Conservation (phyloP, 2,113 vertebrate species). For the Xerus inauris region DNA sequence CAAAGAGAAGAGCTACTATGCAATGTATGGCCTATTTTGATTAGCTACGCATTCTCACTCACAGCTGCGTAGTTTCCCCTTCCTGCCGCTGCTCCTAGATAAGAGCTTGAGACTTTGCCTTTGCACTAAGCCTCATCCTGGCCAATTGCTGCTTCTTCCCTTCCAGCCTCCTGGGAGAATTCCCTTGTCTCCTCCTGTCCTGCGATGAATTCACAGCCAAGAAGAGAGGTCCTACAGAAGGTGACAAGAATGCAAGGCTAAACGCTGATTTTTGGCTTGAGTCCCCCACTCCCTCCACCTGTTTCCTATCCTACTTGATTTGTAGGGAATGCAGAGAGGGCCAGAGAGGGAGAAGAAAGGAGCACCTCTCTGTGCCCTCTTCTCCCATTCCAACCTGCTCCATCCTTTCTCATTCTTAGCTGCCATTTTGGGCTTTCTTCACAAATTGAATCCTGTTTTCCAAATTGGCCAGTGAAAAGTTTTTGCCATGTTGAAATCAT, state of each 20-base stretch:
- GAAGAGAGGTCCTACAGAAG: slow-evolving; percentile 93
- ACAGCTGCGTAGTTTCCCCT: slow-evolving; percentile 82
- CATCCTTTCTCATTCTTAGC: slow-evolving; percentile 73
- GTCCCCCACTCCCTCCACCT: not conserved
- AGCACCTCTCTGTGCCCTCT: not conserved
- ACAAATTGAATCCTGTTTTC: slow-evolving; percentile 84
- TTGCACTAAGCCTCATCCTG: slow-evolving; percentile 89
- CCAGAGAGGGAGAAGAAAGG: not conserved
- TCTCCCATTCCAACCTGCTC: not conserved
- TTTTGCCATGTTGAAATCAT: slow-evolving; percentile 90
- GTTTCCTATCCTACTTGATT: not conserved
- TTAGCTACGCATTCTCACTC: slow-evolving; percentile 83
- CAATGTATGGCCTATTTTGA: slow-evolving; percentile 69
- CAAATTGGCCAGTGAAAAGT: slow-evolving; percentile 85
- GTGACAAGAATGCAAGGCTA: slow-evolving; percentile 93
- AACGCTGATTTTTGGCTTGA: slow-evolving; percentile 89
- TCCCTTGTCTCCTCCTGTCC: slow-evolving; percentile 95
- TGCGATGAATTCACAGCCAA: slow-evolving; percentile 92
- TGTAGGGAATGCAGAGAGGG: not conserved
- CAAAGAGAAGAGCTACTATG: slow-evolving; percentile 66
- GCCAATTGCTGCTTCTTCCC: slow-evolving; percentile 88
- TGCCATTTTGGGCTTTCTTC: slow-evolving; percentile 86
- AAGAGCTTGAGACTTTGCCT: slow-evolving; percentile 85
- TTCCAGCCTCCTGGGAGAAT: slow-evolving; percentile 92
- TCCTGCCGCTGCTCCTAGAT: slow-evolving; percentile 87